phyloP scores from a whole-genome alignment of 2,888 invertebrate species.

The Mythimna loreyi region DNA sequence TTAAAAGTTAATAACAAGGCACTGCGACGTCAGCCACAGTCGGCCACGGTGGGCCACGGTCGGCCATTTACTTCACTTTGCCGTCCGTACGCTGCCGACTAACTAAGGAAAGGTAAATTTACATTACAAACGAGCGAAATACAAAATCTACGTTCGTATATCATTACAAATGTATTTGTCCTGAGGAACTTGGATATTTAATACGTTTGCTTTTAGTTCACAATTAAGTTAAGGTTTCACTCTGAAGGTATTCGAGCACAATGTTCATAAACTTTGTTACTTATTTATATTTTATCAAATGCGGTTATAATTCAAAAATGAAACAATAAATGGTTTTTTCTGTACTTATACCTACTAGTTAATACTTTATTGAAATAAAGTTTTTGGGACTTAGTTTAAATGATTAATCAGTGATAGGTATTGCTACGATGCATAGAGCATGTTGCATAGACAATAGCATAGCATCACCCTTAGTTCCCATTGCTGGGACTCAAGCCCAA shows the following conservation, averaged over 20 bases:
- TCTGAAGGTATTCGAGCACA: constrained; percentile 23
- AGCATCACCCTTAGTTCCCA: no score
- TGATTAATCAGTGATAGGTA: no score
- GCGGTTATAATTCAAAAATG: neutral
- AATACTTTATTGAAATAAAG: no score
- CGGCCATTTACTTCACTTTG: constrained; percentile 70
- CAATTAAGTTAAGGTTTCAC: constrained; percentile 47
- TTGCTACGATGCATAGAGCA: no score
- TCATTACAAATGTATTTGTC: constrained; percentile 73
- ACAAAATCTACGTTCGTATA: constrained; percentile 74
- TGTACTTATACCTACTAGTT: no score
- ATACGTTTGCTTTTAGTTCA: constrained; percentile 61
- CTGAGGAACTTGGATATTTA: constrained; percentile 70
- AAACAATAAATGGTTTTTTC: neutral
- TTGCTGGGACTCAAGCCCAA: no score
- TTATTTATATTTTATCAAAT: constrained; percentile 1
- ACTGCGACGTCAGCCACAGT: constrained; percentile 59
- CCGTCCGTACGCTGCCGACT: constrained; percentile 71
- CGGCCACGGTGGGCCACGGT: constrained; percentile 58
- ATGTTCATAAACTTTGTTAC: constrained; percentile 8
- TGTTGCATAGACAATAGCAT: no score
- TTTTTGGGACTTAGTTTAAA: no score
- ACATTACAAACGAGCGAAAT: constrained; percentile 83
- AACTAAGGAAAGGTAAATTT: constrained; percentile 83
- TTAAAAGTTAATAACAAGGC: constrained; percentile 72